Evolutionary conservation across 2,113 vertebrate species (phyloP).

Genomic region (Cyphomyrus discorhynchus): DNA sequence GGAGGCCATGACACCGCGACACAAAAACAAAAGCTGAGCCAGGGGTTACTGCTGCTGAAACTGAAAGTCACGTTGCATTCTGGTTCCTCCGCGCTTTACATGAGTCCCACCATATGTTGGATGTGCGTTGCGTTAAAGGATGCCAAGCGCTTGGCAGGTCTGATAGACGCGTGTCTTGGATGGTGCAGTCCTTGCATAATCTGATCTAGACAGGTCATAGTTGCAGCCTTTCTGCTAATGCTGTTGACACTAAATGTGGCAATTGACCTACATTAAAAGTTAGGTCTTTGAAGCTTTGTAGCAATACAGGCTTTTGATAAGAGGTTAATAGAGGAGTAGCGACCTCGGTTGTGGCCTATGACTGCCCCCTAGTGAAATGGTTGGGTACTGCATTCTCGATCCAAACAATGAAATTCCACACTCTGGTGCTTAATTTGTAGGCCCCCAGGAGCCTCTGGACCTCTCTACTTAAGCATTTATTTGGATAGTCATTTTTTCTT

Average conservation of each 20-base stretch:
- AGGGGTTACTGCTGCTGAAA: neutral
- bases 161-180: neutral
- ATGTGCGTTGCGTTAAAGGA: neutral
- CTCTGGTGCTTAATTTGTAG: neutral
- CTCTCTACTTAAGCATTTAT: neutral
- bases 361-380: conserved; percentile 9
- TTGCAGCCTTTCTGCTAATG: neutral
- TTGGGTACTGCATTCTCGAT: neutral
- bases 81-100: neutral
- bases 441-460: neutral
- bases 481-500: neutral
- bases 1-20: neutral
- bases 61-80: neutral
- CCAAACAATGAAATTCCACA: neutral
- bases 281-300: neutral
- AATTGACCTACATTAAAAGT: neutral
- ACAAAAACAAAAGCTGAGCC: neutral
- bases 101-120: neutral
- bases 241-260: neutral
- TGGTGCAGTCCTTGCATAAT: neutral
- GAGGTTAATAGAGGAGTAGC: neutral
- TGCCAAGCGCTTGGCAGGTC: neutral
- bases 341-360: neutral
- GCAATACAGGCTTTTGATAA: neutral
- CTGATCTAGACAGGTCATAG: neutral